Evolutionary conservation across 2,888 invertebrate genomes (phyloP), one percentile per base, ranked within the genome.

Genomic region (Tenthredo livida): DNA sequence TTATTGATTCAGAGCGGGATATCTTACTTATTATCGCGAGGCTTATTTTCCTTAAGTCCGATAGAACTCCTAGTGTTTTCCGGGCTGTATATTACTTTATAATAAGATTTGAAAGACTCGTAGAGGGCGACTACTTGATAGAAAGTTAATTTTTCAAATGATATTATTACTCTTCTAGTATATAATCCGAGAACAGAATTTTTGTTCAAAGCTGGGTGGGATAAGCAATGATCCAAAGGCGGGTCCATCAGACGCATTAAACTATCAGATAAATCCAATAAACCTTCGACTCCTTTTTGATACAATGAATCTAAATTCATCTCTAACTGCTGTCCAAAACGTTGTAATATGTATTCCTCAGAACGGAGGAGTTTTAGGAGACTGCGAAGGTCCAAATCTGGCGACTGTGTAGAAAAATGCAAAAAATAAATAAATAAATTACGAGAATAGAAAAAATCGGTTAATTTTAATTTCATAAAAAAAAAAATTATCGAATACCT

Each of bases 61-160:
- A 58, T 80, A 2, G 25, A 61, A n/a, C 7, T n/a, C 7, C 80
- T 61, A 0, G 61, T 33, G 25, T 58, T 40, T 7, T 80, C 58
- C 17, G 40, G 58, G 5, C 33, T 80, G 10, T 61, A 80, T 17
- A 61, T 12, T 1, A 21, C 58, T 21, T 37, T 21, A 21, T 40
- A 61, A 80, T 80, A 61, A 12, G 58, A n/a, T 25, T 61, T 95
- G 90, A 96, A 97, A 87, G 96, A 95, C 89, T 96, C 95, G 91
- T 96, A 97, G 40, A 98, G 94, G 58, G 95, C 94, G 75, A 97
- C 96, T 86, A 97, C 96, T 94, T 97, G 97, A 58, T 97, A 96
- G 94, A 98, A 98, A 21, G 97, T 96, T 87, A 98, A 94, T 92
- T 97, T 97, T 90, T 98, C 97, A 91, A 98, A 96, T 87, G 97